These are phyloP conservation scores for Chironomus tepperi DNA, from an alignment of 1,140 invertebrate species.

Conservation along the genomic window DNA sequence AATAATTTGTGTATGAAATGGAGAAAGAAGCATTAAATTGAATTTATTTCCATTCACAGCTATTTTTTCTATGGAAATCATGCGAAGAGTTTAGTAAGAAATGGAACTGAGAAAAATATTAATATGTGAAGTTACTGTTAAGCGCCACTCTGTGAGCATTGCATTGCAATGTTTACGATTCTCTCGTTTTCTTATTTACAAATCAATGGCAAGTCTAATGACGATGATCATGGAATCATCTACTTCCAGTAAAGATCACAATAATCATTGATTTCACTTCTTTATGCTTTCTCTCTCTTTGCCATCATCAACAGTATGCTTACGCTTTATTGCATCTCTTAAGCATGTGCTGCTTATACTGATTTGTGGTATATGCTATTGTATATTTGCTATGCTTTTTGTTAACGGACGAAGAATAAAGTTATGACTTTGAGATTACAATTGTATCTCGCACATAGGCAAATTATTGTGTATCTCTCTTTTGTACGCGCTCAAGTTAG, in stretches of 20 bases:
- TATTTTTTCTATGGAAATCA: neutral
- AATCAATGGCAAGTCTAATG: too few relatives aligned
- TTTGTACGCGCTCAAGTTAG: neutral
- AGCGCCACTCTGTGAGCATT: neutral
- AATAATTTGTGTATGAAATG: too few relatives aligned
- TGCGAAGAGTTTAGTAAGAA: neutral
- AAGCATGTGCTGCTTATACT: neutral
- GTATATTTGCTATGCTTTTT: too few relatives aligned
- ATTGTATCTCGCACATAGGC: neutral
- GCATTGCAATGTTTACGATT: neutral
- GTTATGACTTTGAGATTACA: neutral
- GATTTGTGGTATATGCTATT: too few relatives aligned
- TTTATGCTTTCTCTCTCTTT: neutral
- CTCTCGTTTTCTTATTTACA: neutral
- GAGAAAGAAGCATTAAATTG: neutral
- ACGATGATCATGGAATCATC: neutral
- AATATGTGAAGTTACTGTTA: slow-evolving; percentile 10
- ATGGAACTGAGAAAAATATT: neutral
- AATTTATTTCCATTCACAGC: neutral
- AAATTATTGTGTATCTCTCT: neutral
- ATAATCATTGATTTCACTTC: slow-evolving; percentile 11
- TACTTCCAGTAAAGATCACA: neutral
- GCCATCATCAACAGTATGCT: neutral
- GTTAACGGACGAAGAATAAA: too few relatives aligned
- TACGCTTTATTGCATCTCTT: neutral